These are phyloP conservation scores for Brachyopa scutellaris DNA, from an alignment of 2,888 invertebrate species.

Conservation along the genomic window DNA sequence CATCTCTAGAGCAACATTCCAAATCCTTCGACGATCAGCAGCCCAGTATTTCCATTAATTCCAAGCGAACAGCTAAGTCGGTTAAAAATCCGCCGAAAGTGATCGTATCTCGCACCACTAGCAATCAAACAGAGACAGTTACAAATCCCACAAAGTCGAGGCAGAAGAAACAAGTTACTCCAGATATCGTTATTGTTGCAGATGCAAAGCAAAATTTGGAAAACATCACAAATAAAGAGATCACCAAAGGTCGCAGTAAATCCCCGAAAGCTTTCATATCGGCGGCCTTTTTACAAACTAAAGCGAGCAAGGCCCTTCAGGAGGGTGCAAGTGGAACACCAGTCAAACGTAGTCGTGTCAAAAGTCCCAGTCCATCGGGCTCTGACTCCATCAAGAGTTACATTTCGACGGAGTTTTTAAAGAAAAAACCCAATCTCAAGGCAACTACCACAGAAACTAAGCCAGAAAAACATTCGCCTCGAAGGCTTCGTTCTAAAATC, in stretches of 20 bases:
- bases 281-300: slow-evolving; percentile 75
- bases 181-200: slow-evolving; percentile 75
- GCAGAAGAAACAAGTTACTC: slow-evolving; percentile 65
- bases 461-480: slow-evolving; percentile 64
- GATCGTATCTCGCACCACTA: neutral
- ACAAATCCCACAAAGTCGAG: neutral
- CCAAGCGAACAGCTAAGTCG: neutral
- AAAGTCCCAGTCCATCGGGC: slow-evolving; percentile 46
- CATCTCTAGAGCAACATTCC: slow-evolving; percentile 2
- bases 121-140: neutral
- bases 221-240: slow-evolving; percentile 61
- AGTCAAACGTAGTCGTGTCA: slow-evolving; percentile 23
- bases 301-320: slow-evolving; percentile 63
- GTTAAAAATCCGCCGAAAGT: neutral
- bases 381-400: neutral
- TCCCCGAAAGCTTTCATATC: slow-evolving; percentile 78
- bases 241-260: slow-evolving; percentile 74
- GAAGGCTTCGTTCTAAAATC: slow-evolving; percentile 44
- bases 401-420: slow-evolving; percentile 27
- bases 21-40: slow-evolving; percentile 41
- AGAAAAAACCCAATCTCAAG: slow-evolving; percentile 22
- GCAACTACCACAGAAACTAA: slow-evolving; percentile 47
- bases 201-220: slow-evolving; percentile 49
- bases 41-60: slow-evolving; percentile 38
- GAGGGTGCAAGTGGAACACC: neutral